These are phyloP conservation scores for Notolepis coatsorum DNA, from an alignment of 2,797 vertebrate genomes.

Conservation along the genomic window DNA sequence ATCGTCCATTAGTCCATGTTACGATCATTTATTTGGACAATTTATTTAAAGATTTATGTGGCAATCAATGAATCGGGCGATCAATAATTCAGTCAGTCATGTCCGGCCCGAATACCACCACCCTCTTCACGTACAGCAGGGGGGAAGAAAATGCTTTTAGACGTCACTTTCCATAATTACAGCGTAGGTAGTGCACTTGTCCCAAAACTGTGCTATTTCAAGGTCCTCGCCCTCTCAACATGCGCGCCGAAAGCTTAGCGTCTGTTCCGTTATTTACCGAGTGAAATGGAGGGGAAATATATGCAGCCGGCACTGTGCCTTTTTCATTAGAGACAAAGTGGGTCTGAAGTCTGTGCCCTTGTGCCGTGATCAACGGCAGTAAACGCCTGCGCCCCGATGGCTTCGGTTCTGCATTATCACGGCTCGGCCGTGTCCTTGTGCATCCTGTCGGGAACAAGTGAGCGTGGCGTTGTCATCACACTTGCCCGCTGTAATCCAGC, in stretches of 20 bases:
- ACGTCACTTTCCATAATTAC: background rate
- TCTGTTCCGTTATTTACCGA: background rate
- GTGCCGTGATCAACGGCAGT: slow-evolving; percentile 16
- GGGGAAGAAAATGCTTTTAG: background rate
- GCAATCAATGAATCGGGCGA: too few relatives aligned
- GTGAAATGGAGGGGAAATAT: background rate
- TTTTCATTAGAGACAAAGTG: slow-evolving; percentile 4
- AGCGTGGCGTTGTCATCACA: slow-evolving; percentile 21
- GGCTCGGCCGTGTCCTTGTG: slow-evolving; percentile 34
- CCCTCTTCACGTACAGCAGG: background rate
- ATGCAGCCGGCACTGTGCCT: background rate
- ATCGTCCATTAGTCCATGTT: background rate
- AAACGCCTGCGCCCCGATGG: background rate
- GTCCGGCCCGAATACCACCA: background rate
- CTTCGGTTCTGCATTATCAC: slow-evolving; percentile 29
- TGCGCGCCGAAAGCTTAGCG: background rate
- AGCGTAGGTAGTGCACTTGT: background rate
- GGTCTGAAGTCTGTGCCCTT: slow-evolving; percentile 13
- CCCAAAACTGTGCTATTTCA: background rate
- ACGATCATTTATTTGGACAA: background rate
- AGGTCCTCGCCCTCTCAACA: background rate
- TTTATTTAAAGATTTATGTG: background rate
- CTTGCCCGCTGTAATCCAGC: slow-evolving; percentile 57
- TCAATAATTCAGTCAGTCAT: slow-evolving; percentile 8
- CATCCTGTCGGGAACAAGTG: slow-evolving; percentile 48